A percentile compares a stretch with the other conserved stretches of the same genome.
phyloP scores from a whole-genome alignment of 2,113 vertebrate species.

The human (Homo sapiens) region DNA sequence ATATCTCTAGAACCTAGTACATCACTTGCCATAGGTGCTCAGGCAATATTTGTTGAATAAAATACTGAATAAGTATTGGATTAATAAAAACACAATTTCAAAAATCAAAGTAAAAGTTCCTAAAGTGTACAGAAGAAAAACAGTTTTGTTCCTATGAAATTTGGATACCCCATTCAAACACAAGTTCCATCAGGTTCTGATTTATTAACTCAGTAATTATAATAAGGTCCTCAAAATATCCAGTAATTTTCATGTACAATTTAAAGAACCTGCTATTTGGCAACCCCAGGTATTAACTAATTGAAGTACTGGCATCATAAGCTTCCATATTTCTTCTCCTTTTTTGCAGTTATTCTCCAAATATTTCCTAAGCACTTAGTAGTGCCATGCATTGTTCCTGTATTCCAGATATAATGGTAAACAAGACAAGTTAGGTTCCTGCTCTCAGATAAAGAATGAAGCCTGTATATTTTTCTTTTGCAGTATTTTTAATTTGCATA shows the following conservation, averaged over 20 bases:
- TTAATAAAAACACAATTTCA: conserved; percentile 26
- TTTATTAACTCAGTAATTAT: not conserved
- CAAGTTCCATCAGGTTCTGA: not conserved
- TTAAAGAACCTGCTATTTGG: not conserved
- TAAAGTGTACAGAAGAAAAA: not conserved
- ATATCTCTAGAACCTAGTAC: not conserved
- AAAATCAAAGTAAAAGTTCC: conserved; percentile 41
- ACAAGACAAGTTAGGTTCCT: not conserved
- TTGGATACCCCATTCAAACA: not conserved
- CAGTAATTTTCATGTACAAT: not conserved
- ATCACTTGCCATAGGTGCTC: not conserved
- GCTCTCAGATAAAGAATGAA: conserved; percentile 25
- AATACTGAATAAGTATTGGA: not conserved
- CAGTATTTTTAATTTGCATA: conserved; percentile 8
- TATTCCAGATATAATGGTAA: not conserved
- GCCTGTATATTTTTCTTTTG: not conserved
- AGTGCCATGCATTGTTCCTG: not conserved
- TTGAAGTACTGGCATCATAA: not conserved
- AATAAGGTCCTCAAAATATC: conserved; percentile 3
- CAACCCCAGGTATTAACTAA: conserved; percentile 35
- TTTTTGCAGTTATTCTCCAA: not conserved
- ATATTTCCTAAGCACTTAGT: not conserved
- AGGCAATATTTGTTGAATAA: conserved; percentile 35
- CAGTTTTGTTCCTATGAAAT: not conserved
- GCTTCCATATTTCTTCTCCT: not conserved